phyloP scores from a whole-genome alignment of 1,140 invertebrate species.

The Amyelois transitella region DNA sequence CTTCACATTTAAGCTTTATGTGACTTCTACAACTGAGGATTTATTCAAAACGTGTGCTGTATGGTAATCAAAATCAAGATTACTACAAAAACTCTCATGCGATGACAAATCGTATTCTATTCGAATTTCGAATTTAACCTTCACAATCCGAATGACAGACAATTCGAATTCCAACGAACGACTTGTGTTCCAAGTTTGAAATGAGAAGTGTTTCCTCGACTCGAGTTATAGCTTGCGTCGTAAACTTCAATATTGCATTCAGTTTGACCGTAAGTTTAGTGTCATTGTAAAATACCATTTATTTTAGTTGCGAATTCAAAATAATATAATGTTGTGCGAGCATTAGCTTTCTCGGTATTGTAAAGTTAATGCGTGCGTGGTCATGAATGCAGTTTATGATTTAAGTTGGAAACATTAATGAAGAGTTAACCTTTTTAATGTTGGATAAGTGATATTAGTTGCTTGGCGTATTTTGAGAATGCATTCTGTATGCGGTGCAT shows the following conservation, averaged over 20 bases:
- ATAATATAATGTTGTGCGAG: neutral
- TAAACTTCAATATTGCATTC: conserved; percentile 15
- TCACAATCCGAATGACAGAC: conserved; percentile 16
- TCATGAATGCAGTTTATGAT: neutral
- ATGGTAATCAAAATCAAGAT: conserved; percentile 33
- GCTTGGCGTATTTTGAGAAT: conserved; percentile 19
- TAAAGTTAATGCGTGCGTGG: neutral
- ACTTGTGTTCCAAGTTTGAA: conserved; percentile 13
- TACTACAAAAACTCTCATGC: conserved; percentile 25
- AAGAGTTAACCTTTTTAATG: neutral
- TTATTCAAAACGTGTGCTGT: conserved; percentile 13
- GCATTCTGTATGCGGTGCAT: conserved; percentile 32
- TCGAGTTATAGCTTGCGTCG: conserved; percentile 14
- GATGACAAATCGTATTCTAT: conserved; percentile 25
- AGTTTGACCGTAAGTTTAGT: conserved; percentile 11
- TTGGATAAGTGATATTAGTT: conserved; percentile 8
- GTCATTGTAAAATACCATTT: conserved; percentile 14
- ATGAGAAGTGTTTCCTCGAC: conserved; percentile 13
- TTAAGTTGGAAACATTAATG: neutral
- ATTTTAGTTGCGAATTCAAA: conserved; percentile 13
- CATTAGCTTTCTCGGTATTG: neutral
- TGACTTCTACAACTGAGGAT: conserved; percentile 22
- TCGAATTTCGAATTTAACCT: conserved; percentile 25
- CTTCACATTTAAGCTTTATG: conserved; percentile 11
- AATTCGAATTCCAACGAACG: conserved; percentile 20